Base-by-base conservation (phyloP, 92 coral and sea anemone genomes). In the Siderastrea radians region DNA sequence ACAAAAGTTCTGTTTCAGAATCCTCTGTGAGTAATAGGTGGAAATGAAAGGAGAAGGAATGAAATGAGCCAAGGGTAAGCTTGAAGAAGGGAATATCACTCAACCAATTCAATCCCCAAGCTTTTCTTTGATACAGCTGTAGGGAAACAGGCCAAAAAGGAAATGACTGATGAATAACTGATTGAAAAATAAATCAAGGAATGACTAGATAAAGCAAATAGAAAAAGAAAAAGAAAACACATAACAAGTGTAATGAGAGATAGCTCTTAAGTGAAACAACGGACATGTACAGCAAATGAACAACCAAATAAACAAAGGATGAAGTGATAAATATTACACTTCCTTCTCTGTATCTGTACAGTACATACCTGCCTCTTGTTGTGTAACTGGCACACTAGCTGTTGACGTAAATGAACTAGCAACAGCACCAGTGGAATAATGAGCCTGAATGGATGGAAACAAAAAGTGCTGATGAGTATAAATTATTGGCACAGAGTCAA, bases 361-460 rank as follows among this genome's bases (percentile, higher is more conserved):
- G 47, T 11, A 6, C 84, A 12, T 82, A 96, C 98, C 98, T 91
- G 98, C 96, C 68, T 94, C 97, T 77, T 96, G 98, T 60, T 74
- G 87, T 49, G 98, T 96, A 51, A 96, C 98, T 52, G 98, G 96
- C 10, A 80, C 93, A 77, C 89, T 90, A 60, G 98, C 97, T 54
- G 98, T 96, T 46, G 98, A 96, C 45, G 98, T 96, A 75, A 96
- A 90, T 47, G 98, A 96, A 16, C 92, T 90, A 15, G 97, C 95
- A 65, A 96, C 96, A 71, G 96, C 95, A 10, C 98, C 98, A 84
- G 98, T 96, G 38, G 98, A 96, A 79, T 94, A 96, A 75, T 91
- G 97, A 13, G 98, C 98, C 98, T 96, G 52, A 53, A 68, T 15
- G 49, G 50, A 55, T n/a, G 70, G 17, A 49, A 12, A 48, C 8